phyloP scores from a whole-genome alignment of 64 coral and sea anemone species.

The Astreopora myriophthalma region DNA sequence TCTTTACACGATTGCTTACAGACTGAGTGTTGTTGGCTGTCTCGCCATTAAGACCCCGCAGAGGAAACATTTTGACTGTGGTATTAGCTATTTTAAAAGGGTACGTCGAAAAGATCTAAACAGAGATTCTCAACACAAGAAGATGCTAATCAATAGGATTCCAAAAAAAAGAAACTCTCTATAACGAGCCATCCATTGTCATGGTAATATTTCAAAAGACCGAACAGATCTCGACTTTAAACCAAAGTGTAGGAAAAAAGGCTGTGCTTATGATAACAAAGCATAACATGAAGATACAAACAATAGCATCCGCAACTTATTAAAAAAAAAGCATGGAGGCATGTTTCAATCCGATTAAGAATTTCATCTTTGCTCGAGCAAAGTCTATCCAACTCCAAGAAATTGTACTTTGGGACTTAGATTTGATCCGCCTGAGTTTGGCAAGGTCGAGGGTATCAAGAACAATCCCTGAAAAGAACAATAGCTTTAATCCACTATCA shows the following conservation, averaged over 20 bases:
- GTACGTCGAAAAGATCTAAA: neutral
- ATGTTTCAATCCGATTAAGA: neutral
- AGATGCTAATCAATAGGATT: no score
- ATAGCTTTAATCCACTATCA: neutral
- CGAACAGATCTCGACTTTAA: no score
- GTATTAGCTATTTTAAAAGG: neutral
- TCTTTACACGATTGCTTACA: neutral
- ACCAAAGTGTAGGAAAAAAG: no score
- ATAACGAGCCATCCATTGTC: neutral
- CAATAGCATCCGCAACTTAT: neutral
- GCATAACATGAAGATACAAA: no score
- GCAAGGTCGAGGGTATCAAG: neutral
- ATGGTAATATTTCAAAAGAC: neutral
- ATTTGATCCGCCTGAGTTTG: neutral
- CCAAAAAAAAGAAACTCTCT: neutral
- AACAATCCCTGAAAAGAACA: neutral
- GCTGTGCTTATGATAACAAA: no score
- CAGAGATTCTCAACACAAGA: neutral
- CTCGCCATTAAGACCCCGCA: neutral
- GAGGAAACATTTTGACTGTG: neutral
- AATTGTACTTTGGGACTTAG: neutral
- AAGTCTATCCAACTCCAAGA: neutral
- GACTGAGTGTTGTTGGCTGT: neutral
- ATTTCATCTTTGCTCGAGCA: neutral
- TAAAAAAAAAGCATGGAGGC: neutral